Percentiles rank a stretch among this genome's conserved stretches.
Evolutionary conservation across 2,797 vertebrate genomes (phyloP).

Genomic region (Myotis pilosus): DNA sequence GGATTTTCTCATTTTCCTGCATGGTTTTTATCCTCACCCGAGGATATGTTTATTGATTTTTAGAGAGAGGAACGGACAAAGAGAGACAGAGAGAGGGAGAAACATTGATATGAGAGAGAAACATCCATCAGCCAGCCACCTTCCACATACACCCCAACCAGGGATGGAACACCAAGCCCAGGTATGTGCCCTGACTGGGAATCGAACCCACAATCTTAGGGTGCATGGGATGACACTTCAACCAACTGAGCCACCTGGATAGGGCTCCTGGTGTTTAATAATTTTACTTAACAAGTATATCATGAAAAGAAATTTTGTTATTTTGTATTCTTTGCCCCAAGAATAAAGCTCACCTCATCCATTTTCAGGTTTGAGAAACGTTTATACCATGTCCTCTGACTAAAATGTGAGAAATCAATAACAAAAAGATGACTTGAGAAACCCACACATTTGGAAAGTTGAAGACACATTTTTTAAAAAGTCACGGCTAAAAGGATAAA

Average conservation of each 20-base stretch:
- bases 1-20: background rate
- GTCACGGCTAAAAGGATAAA: background rate
- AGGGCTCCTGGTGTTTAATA: background rate
- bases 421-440: background rate
- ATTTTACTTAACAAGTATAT: background rate
- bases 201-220: no score
- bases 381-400: background rate
- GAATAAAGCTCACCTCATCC: background rate
- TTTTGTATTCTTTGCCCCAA: background rate
- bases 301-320: background rate
- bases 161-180: no score
- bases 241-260: no score
- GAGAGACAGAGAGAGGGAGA: no score
- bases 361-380: background rate
- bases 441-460: background rate
- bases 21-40: no score
- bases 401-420: background rate
- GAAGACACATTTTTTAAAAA: background rate
- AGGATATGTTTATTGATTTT: no score
- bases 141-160: no score
- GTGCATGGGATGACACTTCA: no score
- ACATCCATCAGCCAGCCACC: no score
- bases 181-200: no score
- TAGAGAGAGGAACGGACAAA: no score
- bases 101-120: no score